These are phyloP conservation scores for Serripes groenlandicus DNA, from an alignment of 2,888 invertebrate species.

Conservation along the genomic window DNA sequence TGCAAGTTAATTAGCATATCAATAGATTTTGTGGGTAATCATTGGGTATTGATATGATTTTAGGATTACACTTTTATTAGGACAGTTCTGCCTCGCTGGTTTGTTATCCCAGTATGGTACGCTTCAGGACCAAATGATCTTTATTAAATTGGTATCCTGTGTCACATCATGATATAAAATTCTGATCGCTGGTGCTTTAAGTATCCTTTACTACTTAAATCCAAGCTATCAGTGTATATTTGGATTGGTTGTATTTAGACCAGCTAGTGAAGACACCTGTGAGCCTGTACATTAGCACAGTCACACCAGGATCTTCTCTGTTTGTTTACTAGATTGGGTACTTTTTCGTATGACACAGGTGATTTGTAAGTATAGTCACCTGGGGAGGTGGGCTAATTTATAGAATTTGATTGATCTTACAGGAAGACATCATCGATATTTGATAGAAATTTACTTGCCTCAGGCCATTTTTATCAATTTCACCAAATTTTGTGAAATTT, in stretches of 20 bases:
- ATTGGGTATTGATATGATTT: slow-evolving; percentile 7
- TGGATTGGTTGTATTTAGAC: too few relatives aligned
- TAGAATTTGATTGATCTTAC: slow-evolving; percentile 20
- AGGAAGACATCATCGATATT: slow-evolving; percentile 25
- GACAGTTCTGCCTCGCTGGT: slow-evolving; percentile 1
- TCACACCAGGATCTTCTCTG: too few relatives aligned
- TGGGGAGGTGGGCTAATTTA: slow-evolving; percentile 15
- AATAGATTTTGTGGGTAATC: slow-evolving; percentile 10
- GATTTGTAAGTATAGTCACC: slow-evolving; percentile 8
- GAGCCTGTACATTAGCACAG: too few relatives aligned
- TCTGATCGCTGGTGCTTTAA: too few relatives aligned
- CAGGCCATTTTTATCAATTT: slow-evolving; percentile 17
- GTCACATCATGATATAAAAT: too few relatives aligned
- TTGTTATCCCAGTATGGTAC: background rate
- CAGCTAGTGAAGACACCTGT: too few relatives aligned
- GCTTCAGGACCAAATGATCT: too few relatives aligned
- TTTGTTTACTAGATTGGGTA: too few relatives aligned
- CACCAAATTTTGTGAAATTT: slow-evolving; percentile 9
- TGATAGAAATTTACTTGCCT: slow-evolving; percentile 13
- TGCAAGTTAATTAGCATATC: slow-evolving; percentile 8
- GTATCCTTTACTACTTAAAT: too few relatives aligned
- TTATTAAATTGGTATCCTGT: too few relatives aligned
- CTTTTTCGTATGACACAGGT: too few relatives aligned
- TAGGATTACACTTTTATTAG: slow-evolving; percentile 20
- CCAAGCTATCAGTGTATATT: too few relatives aligned